These are phyloP conservation scores for Vollenhovia emeryi DNA, from an alignment of 1,140 invertebrate genomes.

Conservation along the genomic window DNA sequence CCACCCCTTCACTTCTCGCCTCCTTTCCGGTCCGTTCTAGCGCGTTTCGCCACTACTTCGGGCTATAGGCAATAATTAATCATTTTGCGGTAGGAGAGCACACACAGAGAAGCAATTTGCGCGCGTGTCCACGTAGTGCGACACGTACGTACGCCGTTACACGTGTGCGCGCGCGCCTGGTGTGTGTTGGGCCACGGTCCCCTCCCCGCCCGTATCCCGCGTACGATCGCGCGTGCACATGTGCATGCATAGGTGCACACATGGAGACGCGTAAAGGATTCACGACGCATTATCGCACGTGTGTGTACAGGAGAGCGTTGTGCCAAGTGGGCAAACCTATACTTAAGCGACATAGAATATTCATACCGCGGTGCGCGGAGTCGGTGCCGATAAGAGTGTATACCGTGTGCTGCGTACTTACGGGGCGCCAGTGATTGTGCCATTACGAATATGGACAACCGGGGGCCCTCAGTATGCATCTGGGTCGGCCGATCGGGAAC, in stretches of 20 bases:
- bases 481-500: constrained; percentile 70
- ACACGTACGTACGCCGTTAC: neutral
- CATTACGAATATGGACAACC: constrained; percentile 78
- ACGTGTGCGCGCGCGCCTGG: neutral
- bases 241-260: neutral
- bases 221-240: constrained; percentile 39
- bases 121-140: constrained; percentile 9
- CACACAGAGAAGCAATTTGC: constrained; percentile 48
- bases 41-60: constrained; percentile 65
- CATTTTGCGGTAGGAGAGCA: constrained; percentile 69
- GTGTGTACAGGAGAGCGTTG: constrained; percentile 24
- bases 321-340: constrained; percentile 75
- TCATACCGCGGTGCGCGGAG: constrained; percentile 77
- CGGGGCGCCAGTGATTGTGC: constrained; percentile 75
- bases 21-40: constrained; percentile 23
- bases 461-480: constrained; percentile 71
- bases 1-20: neutral
- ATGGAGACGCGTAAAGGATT: constrained; percentile 27
- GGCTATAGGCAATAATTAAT: constrained; percentile 83
- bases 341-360: constrained; percentile 83
- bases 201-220: too few species aligned
- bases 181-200: neutral
- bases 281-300: constrained; percentile 46
- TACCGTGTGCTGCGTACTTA: constrained; percentile 66
- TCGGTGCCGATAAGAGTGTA: constrained; percentile 80